phyloP scores from a whole-genome alignment of 2,888 invertebrate species.

The Marronus borbonicus region DNA sequence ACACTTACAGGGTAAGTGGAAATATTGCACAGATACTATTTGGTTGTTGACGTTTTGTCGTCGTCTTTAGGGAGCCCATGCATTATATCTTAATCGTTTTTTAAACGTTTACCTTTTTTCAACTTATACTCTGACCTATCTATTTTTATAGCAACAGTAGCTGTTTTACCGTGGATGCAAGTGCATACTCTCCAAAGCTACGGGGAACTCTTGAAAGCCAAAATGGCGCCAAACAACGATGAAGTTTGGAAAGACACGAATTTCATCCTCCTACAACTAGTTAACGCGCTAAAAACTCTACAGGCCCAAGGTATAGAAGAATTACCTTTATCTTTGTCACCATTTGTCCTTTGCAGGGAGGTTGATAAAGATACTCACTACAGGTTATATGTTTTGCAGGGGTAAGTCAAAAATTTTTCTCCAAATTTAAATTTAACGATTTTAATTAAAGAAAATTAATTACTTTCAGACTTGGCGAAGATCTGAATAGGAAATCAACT shows the following conservation, averaged over 20 bases:
- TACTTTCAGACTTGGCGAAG: slow-evolving; percentile 76
- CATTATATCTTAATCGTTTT: too few species aligned
- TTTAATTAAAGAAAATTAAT: background rate
- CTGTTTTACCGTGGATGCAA: slow-evolving; percentile 82
- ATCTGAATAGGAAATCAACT: slow-evolving; percentile 75
- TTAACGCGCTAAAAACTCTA: slow-evolving; percentile 85
- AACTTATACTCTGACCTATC: slow-evolving; percentile 44
- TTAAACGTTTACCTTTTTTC: background rate
- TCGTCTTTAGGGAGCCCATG: too few species aligned
- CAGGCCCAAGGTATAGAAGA: slow-evolving; percentile 90
- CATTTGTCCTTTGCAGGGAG: slow-evolving; percentile 82
- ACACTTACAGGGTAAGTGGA: slow-evolving; percentile 77
- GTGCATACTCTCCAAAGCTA: slow-evolving; percentile 83
- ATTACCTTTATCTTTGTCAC: slow-evolving; percentile 79
- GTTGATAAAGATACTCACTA: slow-evolving; percentile 76
- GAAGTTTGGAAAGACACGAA: slow-evolving; percentile 78
- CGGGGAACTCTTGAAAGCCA: slow-evolving; percentile 76
- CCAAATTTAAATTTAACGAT: slow-evolving; percentile 15
- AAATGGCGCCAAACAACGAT: slow-evolving; percentile 64
- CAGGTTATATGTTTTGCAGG: slow-evolving; percentile 82
- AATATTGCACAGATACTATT: too few species aligned
- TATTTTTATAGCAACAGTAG: slow-evolving; percentile 79
- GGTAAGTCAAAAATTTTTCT: slow-evolving; percentile 72
- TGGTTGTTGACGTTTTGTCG: too few species aligned
- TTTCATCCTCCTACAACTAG: slow-evolving; percentile 85